phyloP scores from a whole-genome alignment of 1,140 invertebrate species.

The Apis cerana region DNA sequence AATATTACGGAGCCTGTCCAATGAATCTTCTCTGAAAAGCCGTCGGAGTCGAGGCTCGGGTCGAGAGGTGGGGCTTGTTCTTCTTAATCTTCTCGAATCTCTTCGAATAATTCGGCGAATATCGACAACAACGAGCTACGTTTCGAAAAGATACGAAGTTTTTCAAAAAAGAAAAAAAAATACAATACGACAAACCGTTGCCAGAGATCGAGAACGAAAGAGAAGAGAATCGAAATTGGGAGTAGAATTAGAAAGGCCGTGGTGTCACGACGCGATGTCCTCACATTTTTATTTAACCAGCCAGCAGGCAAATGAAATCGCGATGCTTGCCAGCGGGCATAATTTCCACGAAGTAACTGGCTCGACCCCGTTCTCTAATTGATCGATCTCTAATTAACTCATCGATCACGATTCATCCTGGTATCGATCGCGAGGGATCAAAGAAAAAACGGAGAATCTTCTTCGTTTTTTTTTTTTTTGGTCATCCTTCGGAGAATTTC shows the following conservation, averaged over 20 bases:
- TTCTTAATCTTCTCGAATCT: not conserved
- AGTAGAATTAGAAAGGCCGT: conserved; percentile 5
- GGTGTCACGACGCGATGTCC: not conserved
- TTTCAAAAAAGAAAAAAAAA: too few relatives aligned
- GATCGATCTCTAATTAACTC: conserved; percentile 48
- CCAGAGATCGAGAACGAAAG: not conserved
- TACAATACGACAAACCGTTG: too few relatives aligned
- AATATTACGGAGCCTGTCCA: not conserved
- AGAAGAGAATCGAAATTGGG: not conserved
- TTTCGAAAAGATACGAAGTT: too few relatives aligned
- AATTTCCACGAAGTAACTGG: conserved; percentile 41
- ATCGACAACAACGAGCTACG: too few relatives aligned
- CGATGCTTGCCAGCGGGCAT: conserved; percentile 37
- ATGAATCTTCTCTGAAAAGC: conserved; percentile 10
- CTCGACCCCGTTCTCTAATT: conserved; percentile 45
- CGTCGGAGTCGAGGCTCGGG: not conserved
- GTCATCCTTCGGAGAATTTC: not conserved
- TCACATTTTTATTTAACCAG: conserved; percentile 35
- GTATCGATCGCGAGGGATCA: conserved; percentile 28
- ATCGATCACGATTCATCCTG: not conserved
- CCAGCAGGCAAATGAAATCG: conserved; percentile 18
- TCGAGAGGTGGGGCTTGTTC: not conserved
- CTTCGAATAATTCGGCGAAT: not conserved
- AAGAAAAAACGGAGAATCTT: not conserved
- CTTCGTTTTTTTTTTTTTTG: not conserved